These are phyloP conservation scores for Donacobius atricapilla DNA, from an alignment of 2,113 vertebrate genomes.

Conservation along the genomic window DNA sequence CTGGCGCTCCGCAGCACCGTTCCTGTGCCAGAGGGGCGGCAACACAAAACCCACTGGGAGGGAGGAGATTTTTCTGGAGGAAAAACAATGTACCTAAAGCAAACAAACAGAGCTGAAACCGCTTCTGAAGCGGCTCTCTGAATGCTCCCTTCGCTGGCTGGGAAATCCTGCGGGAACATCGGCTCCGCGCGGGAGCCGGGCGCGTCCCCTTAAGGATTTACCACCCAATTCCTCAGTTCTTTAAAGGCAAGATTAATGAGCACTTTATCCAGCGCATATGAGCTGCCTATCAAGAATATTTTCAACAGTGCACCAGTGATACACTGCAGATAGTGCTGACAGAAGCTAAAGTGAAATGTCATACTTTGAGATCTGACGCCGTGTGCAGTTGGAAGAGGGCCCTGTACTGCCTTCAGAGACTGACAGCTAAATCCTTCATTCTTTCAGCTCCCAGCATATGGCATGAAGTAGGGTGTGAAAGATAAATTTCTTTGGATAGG, in stretches of 20 bases:
- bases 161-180: background rate
- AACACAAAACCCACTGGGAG: background rate
- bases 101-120: background rate
- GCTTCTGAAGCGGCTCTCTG: background rate
- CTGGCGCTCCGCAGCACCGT: too few species aligned
- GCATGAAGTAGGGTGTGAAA: conserved; percentile 71
- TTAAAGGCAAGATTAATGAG: conserved; percentile 61
- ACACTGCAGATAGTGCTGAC: conserved; percentile 62
- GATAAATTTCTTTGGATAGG: conserved; percentile 71
- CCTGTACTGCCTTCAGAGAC: conserved; percentile 64
- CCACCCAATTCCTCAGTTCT: conserved; percentile 12
- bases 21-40: fast-evolving
- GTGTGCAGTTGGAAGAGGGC: conserved; percentile 54
- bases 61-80: background rate
- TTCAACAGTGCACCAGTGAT: background rate
- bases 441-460: conserved; percentile 67
- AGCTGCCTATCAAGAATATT: conserved; percentile 62
- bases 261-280: conserved; percentile 28
- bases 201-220: background rate
- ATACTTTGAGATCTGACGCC: conserved; percentile 42
- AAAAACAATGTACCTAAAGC: fast-evolving
- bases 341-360: conserved; percentile 73
- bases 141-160: background rate
- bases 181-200: fast-evolving
- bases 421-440: conserved; percentile 72